Base-by-base conservation (phyloP, 2,888 invertebrate species). In the Spilarctia lutea region DNA sequence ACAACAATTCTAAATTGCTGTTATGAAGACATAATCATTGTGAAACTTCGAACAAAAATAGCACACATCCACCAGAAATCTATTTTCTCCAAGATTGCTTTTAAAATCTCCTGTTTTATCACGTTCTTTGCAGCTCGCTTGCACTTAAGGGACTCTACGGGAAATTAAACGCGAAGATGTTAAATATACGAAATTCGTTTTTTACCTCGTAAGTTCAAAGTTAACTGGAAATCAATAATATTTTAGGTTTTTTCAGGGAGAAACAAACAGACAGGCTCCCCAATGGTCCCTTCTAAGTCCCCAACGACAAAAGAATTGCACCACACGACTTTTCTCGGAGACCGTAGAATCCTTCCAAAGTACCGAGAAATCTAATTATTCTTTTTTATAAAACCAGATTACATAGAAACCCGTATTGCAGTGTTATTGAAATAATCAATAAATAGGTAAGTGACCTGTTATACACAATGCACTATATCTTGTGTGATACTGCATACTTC, bases 391-490 rank as follows among this genome's bases (percentile, higher is more conserved):
- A 16, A 60, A 1, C 42, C 10, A 68, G 45, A 68, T 68, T 68
- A 20, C 11, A 20, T 45, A 11, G 30, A 48, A 11, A 68, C 20
- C 4, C 30, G 30, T 68, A 68, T 45, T 20, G 20, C 30, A 68
- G 24, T 24, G 20, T 27, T n/a, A 70, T 70, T 27, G 39, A 56
- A 39, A 67, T 10, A 52, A 56, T 66, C 56, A 39, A 42, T 72
- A 39, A 30, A 33, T 72, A 39, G 35, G 66, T 66, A 30, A 65
- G 16, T 48, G 52, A 66, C 72, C 72, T 72, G 20, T 39, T 65
- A 42, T 4, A 27, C 16, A 42, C 42, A 42, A 35, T 35, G 6
- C 35, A 35, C 35, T 35, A 35, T 6, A 35, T 35, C 35, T 35
- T 35, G 35, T 35, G 35, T 4, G 35, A 35, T 35, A 35, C 3